Evolutionary conservation across 2,113 vertebrate genomes (phyloP).

Genomic region (Neogobius melanostomus): DNA sequence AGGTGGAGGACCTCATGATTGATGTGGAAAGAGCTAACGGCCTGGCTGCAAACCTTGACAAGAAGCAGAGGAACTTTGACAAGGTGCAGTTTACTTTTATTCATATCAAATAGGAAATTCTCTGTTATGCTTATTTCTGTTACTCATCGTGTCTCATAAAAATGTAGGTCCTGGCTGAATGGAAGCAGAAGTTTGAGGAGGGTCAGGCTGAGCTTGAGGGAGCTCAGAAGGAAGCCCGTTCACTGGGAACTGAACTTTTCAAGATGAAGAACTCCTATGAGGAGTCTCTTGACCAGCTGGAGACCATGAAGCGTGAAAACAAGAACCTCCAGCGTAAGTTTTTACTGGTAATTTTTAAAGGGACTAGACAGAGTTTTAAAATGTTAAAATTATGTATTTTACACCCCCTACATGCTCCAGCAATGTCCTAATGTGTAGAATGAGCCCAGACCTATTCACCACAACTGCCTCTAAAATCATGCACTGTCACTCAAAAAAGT

Average conservation of each 20-base stretch:
- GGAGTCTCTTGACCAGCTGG: constrained; percentile 71
- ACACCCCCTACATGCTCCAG: too few species aligned
- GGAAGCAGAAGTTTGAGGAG: constrained; percentile 62
- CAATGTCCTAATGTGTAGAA: too few species aligned
- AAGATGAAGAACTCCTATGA: constrained; percentile 61
- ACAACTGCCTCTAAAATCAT: too few species aligned
- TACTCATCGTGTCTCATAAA: background rate
- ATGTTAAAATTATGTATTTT: too few species aligned
- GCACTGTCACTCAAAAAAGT: too few species aligned
- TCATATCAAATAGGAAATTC: background rate
- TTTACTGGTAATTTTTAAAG: background rate
- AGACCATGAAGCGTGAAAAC: constrained; percentile 66
- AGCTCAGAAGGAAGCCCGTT: constrained; percentile 80
- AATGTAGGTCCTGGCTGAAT: constrained; percentile 54
- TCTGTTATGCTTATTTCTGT: background rate
- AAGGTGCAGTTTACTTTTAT: constrained; percentile 37
- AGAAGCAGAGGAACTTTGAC: constrained; percentile 67
- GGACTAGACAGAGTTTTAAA: too few species aligned
- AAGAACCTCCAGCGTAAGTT: constrained; percentile 62
- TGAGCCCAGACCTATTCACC: too few species aligned
- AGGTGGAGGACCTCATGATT: constrained; percentile 69
- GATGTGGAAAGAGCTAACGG: constrained; percentile 63
- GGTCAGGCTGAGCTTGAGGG: constrained; percentile 74
- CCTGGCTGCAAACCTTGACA: constrained; percentile 59
- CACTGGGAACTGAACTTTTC: constrained; percentile 82